Percentiles rank a stretch among this genome's conserved stretches.
Conservation (phyloP, 2,113 vertebrate species). For the Montifringilla adamsi region DNA sequence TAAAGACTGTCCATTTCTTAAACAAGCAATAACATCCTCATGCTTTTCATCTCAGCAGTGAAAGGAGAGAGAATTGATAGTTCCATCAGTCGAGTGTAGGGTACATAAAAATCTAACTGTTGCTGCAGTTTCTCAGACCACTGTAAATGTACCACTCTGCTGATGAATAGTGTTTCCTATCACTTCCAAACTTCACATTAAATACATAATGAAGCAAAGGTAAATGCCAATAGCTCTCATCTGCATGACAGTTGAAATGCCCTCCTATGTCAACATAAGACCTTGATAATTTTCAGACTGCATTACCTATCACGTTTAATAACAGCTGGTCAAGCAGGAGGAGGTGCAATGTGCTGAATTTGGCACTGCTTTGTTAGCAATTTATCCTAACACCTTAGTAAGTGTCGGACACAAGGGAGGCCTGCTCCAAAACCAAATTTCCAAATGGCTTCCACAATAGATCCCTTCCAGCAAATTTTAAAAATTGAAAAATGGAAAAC, state of each 20-base stretch:
- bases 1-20: background rate
- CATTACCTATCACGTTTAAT: background rate
- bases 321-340: background rate
- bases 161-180: background rate
- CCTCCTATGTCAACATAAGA: background rate
- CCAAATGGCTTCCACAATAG: background rate
- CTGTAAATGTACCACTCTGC: background rate
- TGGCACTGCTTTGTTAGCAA: background rate
- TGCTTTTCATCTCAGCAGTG: background rate
- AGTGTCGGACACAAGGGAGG: background rate
- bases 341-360: background rate
- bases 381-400: background rate
- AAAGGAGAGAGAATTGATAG: background rate
- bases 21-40: background rate
- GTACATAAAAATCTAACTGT: background rate
- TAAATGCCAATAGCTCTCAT: background rate
- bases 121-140: background rate
- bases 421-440: background rate
- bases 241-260: background rate
- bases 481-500: background rate
- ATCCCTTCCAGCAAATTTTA: background rate
- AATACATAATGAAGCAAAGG: background rate
- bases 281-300: background rate
- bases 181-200: background rate
- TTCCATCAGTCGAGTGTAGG: rapidly evolving